phyloP scores from a whole-genome alignment of 2,888 invertebrate genomes.

The Trissolcus japonicus region DNA sequence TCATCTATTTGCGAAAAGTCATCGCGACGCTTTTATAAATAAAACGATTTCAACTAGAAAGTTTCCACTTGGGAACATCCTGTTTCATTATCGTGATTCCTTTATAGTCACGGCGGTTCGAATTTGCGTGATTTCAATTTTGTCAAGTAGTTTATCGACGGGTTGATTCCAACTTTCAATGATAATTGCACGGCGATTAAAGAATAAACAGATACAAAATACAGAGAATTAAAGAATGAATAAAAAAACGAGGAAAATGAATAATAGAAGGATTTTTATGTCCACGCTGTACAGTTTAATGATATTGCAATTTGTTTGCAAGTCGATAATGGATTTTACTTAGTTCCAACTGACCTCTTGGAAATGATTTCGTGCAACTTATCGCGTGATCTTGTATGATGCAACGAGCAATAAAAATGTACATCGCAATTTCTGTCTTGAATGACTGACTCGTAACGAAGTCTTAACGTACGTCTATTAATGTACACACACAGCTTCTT shows the following conservation, averaged over 20 bases:
- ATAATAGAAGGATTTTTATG: conserved; percentile 3
- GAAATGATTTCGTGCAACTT: conserved; percentile 30
- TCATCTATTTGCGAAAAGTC: not conserved
- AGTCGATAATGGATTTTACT: conserved; percentile 30
- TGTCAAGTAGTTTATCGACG: no score
- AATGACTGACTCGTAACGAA: conserved; percentile 11
- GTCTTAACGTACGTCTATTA: conserved; percentile 5
- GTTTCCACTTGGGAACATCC: not conserved
- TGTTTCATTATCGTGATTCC: not conserved
- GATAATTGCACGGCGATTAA: not conserved
- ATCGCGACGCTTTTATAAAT: not conserved
- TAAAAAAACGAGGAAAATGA: no score
- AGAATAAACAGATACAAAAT: not conserved
- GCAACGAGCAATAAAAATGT: conserved; percentile 40
- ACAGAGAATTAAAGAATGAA: not conserved
- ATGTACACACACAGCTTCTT: conserved; percentile 6
- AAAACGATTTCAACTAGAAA: conserved; percentile 1
- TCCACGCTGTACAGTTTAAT: conserved; percentile 1
- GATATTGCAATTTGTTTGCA: conserved; percentile 2
- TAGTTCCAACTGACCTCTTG: conserved; percentile 25
- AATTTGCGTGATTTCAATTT: no score
- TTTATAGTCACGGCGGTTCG: not conserved
- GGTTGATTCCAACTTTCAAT: no score
- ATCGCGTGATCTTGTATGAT: conserved; percentile 35
- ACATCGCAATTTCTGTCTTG: conserved; percentile 33